Evolutionary conservation across 2,113 vertebrate species (phyloP), one percentile per base, ranked within the genome.

Genomic region (Brienomyrus longianalis): DNA sequence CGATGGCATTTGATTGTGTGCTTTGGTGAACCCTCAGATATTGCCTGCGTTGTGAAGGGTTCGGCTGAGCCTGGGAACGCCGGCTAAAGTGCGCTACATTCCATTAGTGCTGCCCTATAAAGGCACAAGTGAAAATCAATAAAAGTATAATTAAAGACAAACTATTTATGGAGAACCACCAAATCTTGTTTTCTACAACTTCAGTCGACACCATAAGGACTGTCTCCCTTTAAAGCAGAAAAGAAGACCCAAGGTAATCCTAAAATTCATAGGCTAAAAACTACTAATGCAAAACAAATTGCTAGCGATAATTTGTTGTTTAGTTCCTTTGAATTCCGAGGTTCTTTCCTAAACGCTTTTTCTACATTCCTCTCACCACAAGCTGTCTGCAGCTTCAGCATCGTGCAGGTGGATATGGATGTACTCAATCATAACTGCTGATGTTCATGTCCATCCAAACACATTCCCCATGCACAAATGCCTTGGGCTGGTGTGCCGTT

Each of bases 1-100:
- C 91, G 59, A 89, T 94, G 93, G 89, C 91, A 93, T 94, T 95
- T 94, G 91, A 94, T 92, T 93, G 90, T 92, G 94, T 95, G 92
- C 92, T 94, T 94, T 91, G 87, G 87, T 91, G 92, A 93, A 92
- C 87, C 91, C 92, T 89, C 89, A 91, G 92, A 94, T 94, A 94
- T 93, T 93, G 93, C 74, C 90, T 89, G 90, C 91, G 92, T 91
- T 92, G 88, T 35, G 48, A 66, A 51, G 27, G 84, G 90, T 70
- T 91, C 93, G 91, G 50, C 50, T n/a, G 48, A 35, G 90, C 85
- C 31, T n/a, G 92, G 90, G 48, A 85, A 90, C 88, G 86, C 43
- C 39, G 51, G 52, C 54, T 85, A 62, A 89, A 86, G 84, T 87
- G 74, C 10, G 70, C 70, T 43, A 87, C 83, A 77, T 87, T 62